A percentile compares a stretch with the other conserved stretches of the same genome.
Conservation (phyloP, 2,888 invertebrate species). For the Polydrusus tereticollis region DNA sequence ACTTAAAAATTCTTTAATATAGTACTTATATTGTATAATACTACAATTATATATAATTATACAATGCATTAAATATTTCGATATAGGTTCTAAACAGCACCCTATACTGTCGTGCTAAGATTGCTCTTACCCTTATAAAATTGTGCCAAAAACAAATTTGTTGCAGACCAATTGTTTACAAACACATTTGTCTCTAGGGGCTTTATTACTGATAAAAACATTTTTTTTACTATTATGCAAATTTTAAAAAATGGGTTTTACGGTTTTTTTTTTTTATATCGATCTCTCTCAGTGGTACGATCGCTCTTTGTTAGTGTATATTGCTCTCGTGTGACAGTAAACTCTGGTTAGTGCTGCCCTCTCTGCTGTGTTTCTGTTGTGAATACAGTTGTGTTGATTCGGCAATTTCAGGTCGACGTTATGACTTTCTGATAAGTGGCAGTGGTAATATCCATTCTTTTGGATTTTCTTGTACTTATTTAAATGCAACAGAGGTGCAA, state of each 20-base stretch:
- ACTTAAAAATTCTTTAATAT: constrained; percentile 48
- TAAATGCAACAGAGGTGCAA: too few species aligned
- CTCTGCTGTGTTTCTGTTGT: too few species aligned
- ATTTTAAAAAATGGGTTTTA: background rate
- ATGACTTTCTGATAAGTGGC: too few species aligned
- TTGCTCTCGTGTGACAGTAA: too few species aligned
- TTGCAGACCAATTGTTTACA: background rate
- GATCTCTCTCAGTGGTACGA: too few species aligned
- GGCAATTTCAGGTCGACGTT: too few species aligned
- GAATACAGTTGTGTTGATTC: too few species aligned
- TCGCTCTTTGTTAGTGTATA: too few species aligned
- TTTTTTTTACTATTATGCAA: background rate
- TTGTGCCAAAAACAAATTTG: background rate
- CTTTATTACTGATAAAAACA: background rate
- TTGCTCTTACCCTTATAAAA: constrained; percentile 31
- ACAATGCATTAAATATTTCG: constrained; percentile 46
- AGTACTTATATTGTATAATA: constrained; percentile 51
- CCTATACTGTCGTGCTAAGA: constrained; percentile 51
- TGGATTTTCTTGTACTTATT: too few species aligned
- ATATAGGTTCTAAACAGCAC: constrained; percentile 49
- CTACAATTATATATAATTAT: constrained; percentile 50
- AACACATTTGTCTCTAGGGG: background rate
- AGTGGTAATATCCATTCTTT: too few species aligned
- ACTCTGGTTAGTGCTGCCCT: too few species aligned
- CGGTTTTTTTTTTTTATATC: background rate